Percentiles rank a stretch among this genome's conserved stretches.
Conservation (phyloP, 1,140 invertebrate species). For the Drosophila pachea region DNA sequence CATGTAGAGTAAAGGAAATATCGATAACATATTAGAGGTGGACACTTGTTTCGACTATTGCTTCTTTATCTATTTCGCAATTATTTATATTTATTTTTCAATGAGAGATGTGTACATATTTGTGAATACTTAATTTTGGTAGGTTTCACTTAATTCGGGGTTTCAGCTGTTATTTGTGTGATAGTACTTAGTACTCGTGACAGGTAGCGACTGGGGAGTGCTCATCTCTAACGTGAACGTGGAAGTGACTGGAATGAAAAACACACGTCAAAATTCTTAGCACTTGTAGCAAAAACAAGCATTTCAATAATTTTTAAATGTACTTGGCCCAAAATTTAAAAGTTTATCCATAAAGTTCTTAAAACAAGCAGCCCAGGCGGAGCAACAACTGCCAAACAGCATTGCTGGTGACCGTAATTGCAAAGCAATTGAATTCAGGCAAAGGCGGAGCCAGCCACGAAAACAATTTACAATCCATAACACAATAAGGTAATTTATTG, state of each 20-base stretch:
- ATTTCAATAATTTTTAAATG: constrained; percentile 27
- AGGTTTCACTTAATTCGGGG: too few species aligned
- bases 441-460: constrained; percentile 32
- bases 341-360: constrained; percentile 11
- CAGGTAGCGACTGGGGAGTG: neutral
- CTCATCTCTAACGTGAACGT: constrained; percentile 50
- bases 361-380: constrained; percentile 10
- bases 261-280: constrained; percentile 64
- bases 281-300: constrained; percentile 21
- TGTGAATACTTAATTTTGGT: too few species aligned
- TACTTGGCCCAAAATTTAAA: constrained; percentile 26
- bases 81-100: too few species aligned
- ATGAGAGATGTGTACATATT: too few species aligned
- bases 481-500: neutral
- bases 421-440: neutral
- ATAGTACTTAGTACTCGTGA: neutral
- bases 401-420: constrained; percentile 1
- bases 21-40: too few species aligned
- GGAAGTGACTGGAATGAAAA: constrained; percentile 55
- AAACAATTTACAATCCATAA: constrained; percentile 26
- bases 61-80: too few species aligned
- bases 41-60: too few species aligned
- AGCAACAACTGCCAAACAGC: constrained; percentile 28
- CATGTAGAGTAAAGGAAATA: too few species aligned
- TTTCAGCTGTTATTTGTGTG: neutral